phyloP scores from a whole-genome alignment of 1,140 invertebrate genomes.

The Nasonia vitripennis region DNA sequence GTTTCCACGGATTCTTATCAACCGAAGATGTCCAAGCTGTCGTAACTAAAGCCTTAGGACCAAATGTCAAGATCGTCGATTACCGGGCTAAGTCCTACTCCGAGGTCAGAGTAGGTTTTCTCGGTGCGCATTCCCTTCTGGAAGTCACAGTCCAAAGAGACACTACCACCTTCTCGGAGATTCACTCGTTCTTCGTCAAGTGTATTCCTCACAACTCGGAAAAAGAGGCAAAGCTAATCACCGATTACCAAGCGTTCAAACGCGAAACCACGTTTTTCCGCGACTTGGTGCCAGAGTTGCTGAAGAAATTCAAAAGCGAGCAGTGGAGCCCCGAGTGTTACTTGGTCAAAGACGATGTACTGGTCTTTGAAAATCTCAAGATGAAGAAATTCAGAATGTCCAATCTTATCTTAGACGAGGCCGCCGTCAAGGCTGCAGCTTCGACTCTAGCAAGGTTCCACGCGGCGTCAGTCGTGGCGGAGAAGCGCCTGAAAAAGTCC shows the following conservation, averaged over 20 bases:
- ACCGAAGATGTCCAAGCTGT: not conserved
- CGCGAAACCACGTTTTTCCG: not conserved
- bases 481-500: not conserved
- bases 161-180: not conserved
- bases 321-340: conserved; percentile 69
- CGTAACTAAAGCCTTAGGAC: not conserved
- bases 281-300: not conserved
- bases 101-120: conserved; percentile 8
- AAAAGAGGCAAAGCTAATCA: not conserved
- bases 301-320: not conserved
- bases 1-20: too few species aligned
- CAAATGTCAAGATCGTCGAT: not conserved
- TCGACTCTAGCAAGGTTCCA: not conserved
- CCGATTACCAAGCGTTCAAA: not conserved
- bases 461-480: not conserved
- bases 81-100: not conserved
- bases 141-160: not conserved
- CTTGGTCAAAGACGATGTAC: conserved; percentile 63
- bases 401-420: not conserved
- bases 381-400: conserved; percentile 41
- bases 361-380: conserved; percentile 55
- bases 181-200: conserved; percentile 14
- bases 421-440: not conserved
- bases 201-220: not conserved
- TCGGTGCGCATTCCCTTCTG: not conserved